phyloP scores from a whole-genome alignment of 2,113 vertebrate species.

The Microtus richardsoni region DNA sequence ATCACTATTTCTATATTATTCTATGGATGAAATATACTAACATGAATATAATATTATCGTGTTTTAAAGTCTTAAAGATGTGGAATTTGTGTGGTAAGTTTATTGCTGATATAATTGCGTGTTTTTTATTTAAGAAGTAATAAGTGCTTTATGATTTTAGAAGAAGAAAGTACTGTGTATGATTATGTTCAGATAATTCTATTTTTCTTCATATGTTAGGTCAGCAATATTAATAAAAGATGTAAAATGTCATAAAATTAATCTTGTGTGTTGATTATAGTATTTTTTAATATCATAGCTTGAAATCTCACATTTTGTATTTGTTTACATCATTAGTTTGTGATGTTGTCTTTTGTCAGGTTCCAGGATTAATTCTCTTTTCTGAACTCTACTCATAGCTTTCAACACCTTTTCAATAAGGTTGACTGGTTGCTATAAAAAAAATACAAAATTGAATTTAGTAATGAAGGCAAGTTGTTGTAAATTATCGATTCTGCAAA shows the following conservation, averaged over 20 bases:
- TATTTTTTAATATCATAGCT: not conserved
- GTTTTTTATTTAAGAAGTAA: not conserved
- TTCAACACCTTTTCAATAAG: conserved; percentile 4
- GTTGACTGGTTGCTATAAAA: not conserved
- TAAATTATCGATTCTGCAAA: not conserved
- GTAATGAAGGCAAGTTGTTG: not conserved
- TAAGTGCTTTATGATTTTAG: not conserved
- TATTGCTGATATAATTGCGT: not conserved
- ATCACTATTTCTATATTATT: not conserved
- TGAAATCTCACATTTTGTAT: not conserved
- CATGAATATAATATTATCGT: not conserved
- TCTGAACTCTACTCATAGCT: not conserved
- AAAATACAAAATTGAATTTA: not conserved
- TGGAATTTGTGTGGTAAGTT: not conserved
- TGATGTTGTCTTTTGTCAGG: not conserved
- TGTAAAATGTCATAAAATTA: not conserved
- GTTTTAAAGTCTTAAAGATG: not conserved
- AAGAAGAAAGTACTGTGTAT: not conserved
- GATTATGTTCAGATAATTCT: not conserved
- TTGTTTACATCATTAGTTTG: not conserved
- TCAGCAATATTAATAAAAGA: not conserved
- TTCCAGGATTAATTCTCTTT: not conserved
- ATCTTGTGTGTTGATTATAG: not conserved
- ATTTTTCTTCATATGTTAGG: not conserved
- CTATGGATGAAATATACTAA: not conserved